A percentile compares a stretch with the other conserved stretches of the same genome.
These are phyloP conservation scores for Callithrix jacchus DNA, from an alignment of 2,113 vertebrate genomes.

Conservation along the genomic window DNA sequence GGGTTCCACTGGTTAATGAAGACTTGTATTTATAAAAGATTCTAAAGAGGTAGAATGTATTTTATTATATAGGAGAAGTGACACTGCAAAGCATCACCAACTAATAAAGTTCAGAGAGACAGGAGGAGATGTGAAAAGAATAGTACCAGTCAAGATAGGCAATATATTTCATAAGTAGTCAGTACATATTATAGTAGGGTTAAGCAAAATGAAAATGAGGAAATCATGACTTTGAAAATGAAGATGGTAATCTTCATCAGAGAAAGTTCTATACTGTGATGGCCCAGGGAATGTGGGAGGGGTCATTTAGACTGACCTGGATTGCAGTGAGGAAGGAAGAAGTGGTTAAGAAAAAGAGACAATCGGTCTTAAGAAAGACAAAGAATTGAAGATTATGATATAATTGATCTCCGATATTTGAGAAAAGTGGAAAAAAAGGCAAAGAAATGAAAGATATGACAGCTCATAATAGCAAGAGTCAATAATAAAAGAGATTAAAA, in stretches of 20 bases:
- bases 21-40: background rate
- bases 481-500: background rate
- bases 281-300: accelerated
- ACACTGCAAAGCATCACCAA: background rate
- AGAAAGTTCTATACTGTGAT: background rate
- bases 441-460: background rate
- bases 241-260: background rate
- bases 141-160: background rate
- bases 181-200: background rate
- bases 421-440: background rate
- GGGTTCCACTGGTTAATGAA: background rate
- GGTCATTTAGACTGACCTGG: accelerated
- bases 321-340: background rate
- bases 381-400: background rate
- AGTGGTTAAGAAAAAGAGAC: background rate
- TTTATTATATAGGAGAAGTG: background rate
- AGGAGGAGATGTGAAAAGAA: background rate
- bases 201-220: background rate
- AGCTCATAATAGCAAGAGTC: background rate
- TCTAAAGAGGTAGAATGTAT: background rate
- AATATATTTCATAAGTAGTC: background rate
- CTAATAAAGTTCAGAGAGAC: background rate
- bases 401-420: background rate
- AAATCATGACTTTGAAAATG: background rate
- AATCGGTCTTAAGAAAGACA: background rate